phyloP scores from a whole-genome alignment of 2,797 vertebrate species.

The Scyliorhinus canicula region DNA sequence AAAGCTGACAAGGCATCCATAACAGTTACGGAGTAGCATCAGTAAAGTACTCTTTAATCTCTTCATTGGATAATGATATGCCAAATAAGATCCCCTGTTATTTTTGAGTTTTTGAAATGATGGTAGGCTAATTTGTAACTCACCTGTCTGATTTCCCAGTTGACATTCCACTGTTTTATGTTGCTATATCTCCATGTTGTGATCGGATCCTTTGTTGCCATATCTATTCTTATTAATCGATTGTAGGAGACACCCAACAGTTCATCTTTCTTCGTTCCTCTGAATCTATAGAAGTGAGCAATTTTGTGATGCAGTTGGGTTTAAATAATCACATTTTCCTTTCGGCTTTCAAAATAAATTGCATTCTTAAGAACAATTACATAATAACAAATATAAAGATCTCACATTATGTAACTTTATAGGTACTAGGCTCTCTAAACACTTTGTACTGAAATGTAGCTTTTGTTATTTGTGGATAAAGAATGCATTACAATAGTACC shows the following conservation, averaged over 20 bases:
- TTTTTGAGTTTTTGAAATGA: not conserved
- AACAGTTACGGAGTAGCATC: too few species aligned
- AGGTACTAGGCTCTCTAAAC: not conserved
- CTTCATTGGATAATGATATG: not conserved
- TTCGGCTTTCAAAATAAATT: not conserved
- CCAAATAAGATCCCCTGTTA: too few species aligned
- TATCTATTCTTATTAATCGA: slow-evolving; percentile 87
- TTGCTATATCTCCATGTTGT: slow-evolving; percentile 94
- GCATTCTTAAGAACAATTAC: not conserved
- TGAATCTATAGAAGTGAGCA: slow-evolving; percentile 68
- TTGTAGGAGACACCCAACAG: slow-evolving; percentile 94
- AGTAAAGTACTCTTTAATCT: not conserved
- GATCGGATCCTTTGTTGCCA: slow-evolving; percentile 73
- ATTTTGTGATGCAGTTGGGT: not conserved
- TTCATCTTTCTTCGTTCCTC: slow-evolving; percentile 88
- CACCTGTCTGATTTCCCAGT: slow-evolving; percentile 98
- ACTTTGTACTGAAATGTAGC: not conserved
- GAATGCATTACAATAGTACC: not conserved
- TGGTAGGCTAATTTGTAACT: not conserved
- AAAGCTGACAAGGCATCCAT: too few species aligned
- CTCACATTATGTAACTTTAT: not conserved
- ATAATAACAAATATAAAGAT: not conserved
- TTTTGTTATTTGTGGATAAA: not conserved
- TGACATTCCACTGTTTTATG: slow-evolving; percentile 99
- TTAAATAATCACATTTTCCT: not conserved